These are phyloP conservation scores for Noturus placidus DNA, from an alignment of 2,113 vertebrate genomes.

Conservation along the genomic window DNA sequence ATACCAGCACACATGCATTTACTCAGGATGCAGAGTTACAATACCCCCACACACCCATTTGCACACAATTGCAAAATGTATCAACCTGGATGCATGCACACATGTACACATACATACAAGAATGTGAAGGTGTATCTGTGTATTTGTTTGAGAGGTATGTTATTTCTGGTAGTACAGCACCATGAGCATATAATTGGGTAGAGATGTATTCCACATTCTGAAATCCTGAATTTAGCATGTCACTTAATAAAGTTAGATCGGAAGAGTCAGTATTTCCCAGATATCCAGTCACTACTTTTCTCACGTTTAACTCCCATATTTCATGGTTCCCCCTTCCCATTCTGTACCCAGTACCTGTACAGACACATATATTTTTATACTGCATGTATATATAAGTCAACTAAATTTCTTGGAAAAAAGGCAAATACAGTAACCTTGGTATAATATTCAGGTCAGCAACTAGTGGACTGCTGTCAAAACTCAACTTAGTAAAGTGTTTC, in stretches of 20 bases:
- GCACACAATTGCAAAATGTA: neutral
- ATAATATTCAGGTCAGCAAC: neutral
- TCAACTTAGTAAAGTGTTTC: neutral
- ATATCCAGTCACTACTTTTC: neutral
- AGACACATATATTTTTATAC: neutral
- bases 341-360: neutral
- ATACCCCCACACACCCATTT: constrained; percentile 3
- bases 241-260: neutral
- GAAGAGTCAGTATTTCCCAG: neutral
- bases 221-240: neutral
- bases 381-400: neutral
- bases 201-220: neutral
- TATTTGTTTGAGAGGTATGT: neutral
- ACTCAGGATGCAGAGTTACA: neutral
- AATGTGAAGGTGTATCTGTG: neutral
- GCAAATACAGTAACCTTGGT: neutral
- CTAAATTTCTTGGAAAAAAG: neutral
- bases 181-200: neutral
- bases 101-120: neutral
- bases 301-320: neutral
- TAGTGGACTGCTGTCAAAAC: neutral
- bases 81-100: neutral
- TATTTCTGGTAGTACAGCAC: neutral
- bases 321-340: neutral
- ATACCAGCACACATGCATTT: neutral